Evolutionary conservation across 1,140 invertebrate species (phyloP).

Genomic region (Penaeus chinensis): DNA sequence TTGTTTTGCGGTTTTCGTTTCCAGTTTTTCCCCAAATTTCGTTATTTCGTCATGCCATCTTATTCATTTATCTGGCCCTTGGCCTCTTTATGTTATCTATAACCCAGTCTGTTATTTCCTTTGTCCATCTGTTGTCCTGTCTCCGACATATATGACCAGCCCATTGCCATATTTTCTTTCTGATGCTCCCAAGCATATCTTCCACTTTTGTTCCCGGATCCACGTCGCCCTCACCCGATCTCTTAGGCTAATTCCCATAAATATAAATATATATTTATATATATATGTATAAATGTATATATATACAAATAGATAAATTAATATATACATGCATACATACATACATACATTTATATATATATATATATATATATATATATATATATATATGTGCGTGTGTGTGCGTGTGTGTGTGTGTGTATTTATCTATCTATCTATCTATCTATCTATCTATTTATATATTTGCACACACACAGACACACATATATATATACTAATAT

Average conservation of each 20-base stretch:
- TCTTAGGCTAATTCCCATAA: too few relatives aligned
- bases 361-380: constrained; percentile 2
- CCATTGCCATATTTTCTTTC: background rate
- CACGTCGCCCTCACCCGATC: background rate
- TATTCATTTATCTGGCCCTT: too few relatives aligned
- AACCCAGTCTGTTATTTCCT: too few relatives aligned
- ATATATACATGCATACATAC: constrained; percentile 25
- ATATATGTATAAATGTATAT: background rate
- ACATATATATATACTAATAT: background rate
- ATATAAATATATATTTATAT: too few relatives aligned
- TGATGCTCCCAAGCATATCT: background rate
- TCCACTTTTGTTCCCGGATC: background rate
- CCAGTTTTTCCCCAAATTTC: too few relatives aligned
- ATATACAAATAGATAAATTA: constrained; percentile 14
- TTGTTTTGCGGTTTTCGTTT: too few relatives aligned
- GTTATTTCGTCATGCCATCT: too few relatives aligned
- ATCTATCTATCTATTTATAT: background rate
- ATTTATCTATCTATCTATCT: too few relatives aligned
- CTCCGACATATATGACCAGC: too few relatives aligned
- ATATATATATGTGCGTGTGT: constrained; percentile 34
- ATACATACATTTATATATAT: background rate
- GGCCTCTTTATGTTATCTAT: too few relatives aligned
- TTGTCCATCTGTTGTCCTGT: too few relatives aligned
- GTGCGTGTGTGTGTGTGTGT: constrained; percentile 33
- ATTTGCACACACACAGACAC: background rate